phyloP scores from a whole-genome alignment of 2,888 invertebrate genomes.

The Pristionchus arcanus region DNA sequence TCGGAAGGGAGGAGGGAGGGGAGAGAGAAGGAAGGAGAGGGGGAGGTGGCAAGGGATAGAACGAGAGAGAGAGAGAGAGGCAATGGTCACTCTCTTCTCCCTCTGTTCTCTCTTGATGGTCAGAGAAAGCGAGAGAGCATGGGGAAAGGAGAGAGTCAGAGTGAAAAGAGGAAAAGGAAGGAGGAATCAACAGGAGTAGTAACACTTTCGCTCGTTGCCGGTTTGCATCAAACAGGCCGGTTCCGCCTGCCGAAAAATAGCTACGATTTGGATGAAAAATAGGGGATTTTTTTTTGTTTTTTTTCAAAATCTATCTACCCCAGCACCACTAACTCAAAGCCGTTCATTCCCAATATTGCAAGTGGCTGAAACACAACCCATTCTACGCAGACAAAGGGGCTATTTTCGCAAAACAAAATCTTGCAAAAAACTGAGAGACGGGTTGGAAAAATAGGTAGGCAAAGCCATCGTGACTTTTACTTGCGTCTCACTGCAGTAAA shows the following conservation, averaged over 20 bases:
- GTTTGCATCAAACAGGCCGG: neutral
- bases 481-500: constrained; percentile 33
- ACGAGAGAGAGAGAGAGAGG: neutral
- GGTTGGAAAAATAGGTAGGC: neutral
- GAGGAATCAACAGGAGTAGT: constrained; percentile 34
- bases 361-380: neutral
- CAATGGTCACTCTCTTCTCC: neutral
- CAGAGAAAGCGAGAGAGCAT: neutral
- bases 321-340: neutral
- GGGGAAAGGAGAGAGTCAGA: neutral
- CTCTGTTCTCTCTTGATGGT: neutral
- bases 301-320: neutral
- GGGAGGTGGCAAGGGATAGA: neutral
- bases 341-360: neutral
- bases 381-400: neutral
- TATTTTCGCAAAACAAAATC: neutral
- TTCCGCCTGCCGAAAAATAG: neutral
- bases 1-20: constrained; percentile 20
- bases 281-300: neutral
- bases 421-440: neutral
- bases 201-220: neutral
- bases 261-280: neutral
- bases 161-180: neutral
- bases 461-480: neutral
- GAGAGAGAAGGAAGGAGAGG: constrained; percentile 15